Base-by-base conservation (phyloP, 2,113 vertebrate species). In the Perca fluviatilis region DNA sequence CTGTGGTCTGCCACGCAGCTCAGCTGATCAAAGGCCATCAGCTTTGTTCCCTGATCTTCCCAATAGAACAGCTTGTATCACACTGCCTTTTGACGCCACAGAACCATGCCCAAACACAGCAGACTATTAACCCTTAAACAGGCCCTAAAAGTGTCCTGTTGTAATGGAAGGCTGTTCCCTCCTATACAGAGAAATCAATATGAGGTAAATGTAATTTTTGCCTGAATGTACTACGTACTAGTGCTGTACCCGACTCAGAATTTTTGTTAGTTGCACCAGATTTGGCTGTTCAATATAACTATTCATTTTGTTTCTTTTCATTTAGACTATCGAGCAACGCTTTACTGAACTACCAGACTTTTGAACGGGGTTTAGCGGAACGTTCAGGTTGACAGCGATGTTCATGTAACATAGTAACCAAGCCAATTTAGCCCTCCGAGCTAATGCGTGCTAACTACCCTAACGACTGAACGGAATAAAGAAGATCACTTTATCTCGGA, bases 11-110 rank as follows among this genome's bases (percentile, higher is more conserved):
- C 54, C 61, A 33, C 65, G 76, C 67, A 71, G 70, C 70, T 80
- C 69, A 63, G 80, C 82, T 86, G 93, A 94, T 95, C 93, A 94
- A 94, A 94, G 89, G 79, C 67, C 57, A 72, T 79, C 88, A 77
- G 85, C 87, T 90, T 86, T 85, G 61, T 86, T 86, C 70, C 82
- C 81, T 90, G 87, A 91, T 93, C 88, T 90, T 80, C 63, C 61
- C 74, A 78, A 89, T 90, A 89, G 89, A 92, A 89, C 89, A 80
- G 77, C 88, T 87, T 89, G 87, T 86, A 70, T 90, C 63, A 14
- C 83, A 33, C 74, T 83, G 70, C 47, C 82, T 74, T 75, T 54
- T 68, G 77, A 86, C 81, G 71, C 74, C 1, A 23, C 50, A 21
- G 16, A 64, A 21, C 72, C 46, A 40, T 46, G 30, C 8, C 61